Evolutionary conservation across 2,888 invertebrate species (phyloP).

Genomic region (Polydrusus cervinus): DNA sequence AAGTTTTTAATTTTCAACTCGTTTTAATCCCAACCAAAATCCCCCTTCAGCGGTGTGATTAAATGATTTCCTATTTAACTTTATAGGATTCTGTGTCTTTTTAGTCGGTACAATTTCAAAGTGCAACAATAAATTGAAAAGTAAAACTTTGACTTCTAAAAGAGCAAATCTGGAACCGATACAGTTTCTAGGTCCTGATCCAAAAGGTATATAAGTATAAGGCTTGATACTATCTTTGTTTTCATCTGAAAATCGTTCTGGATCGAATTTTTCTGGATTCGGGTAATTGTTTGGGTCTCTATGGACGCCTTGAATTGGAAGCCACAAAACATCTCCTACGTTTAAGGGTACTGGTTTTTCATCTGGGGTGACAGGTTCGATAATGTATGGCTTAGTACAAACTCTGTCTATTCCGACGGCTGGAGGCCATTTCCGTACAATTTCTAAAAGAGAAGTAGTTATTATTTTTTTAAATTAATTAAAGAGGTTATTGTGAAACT

Average conservation of each 20-base stretch:
- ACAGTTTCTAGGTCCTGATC: conserved; percentile 77
- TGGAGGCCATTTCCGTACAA: conserved; percentile 62
- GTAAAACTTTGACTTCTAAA: conserved; percentile 60
- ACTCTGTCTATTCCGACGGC: conserved; percentile 68
- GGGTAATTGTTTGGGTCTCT: conserved; percentile 62
- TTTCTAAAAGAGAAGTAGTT: conserved; percentile 40
- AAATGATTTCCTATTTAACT: conserved; percentile 48
- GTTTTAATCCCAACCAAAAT: conserved; percentile 44
- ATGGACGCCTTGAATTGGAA: conserved; percentile 64
- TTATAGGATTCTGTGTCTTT: conserved; percentile 61
- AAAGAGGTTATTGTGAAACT: no score
- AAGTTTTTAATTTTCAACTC: neutral
- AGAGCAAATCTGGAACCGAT: conserved; percentile 71
- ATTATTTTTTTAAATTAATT: neutral
- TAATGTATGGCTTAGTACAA: conserved; percentile 71
- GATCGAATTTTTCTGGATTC: conserved; percentile 64
- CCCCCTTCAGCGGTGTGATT: conserved; percentile 33
- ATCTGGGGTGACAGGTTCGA: conserved; percentile 57
- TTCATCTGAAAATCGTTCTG: conserved; percentile 71
- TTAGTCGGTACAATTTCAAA: conserved; percentile 60
- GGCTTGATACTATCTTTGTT: conserved; percentile 73
- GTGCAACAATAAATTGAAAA: conserved; percentile 58
- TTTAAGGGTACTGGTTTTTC: neutral
- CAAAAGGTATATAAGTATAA: conserved; percentile 66
- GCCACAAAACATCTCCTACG: conserved; percentile 63